phyloP scores from a whole-genome alignment of 2,797 vertebrate genomes.

The Odontamblyopus lacepedii region DNA sequence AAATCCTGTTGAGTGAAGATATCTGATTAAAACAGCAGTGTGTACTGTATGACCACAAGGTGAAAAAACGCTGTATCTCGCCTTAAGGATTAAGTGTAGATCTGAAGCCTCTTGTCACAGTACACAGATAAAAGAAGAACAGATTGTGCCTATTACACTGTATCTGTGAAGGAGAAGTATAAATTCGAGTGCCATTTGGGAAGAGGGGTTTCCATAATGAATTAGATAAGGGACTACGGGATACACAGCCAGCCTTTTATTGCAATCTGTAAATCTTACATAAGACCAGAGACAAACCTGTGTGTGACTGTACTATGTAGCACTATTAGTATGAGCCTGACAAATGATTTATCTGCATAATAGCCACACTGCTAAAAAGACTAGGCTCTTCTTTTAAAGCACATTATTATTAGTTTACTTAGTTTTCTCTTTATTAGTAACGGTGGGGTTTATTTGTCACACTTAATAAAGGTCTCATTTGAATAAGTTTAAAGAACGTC shows the following conservation, averaged over 20 bases:
- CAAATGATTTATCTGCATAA: constrained; percentile 45
- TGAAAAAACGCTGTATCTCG: not conserved
- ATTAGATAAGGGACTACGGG: constrained; percentile 15
- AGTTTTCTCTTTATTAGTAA: constrained; percentile 26
- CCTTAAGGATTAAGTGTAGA: constrained; percentile 46
- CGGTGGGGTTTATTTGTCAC: constrained; percentile 15
- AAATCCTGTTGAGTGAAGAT: not conserved
- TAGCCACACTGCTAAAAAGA: constrained; percentile 23
- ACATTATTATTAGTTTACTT: constrained; percentile 28
- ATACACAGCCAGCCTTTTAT: constrained; percentile 23
- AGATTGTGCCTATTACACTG: constrained; percentile 30
- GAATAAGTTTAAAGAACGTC: constrained; percentile 4
- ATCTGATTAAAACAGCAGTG: not conserved
- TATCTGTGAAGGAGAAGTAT: constrained; percentile 27
- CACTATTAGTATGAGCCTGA: constrained; percentile 21
- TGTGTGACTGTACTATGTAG: constrained; percentile 15
- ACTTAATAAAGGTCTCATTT: constrained; percentile 11
- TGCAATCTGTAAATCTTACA: constrained; percentile 37
- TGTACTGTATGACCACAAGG: not conserved
- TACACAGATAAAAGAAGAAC: constrained; percentile 38
- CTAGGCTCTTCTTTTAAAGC: constrained; percentile 39
- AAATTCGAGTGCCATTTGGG: constrained; percentile 37
- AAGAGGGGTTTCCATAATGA: constrained; percentile 13
- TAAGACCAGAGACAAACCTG: constrained; percentile 29
- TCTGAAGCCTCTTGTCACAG: constrained; percentile 39